phyloP scores from a whole-genome alignment of 2,888 invertebrate genomes.

The Aphidoletes aphidimyza region DNA sequence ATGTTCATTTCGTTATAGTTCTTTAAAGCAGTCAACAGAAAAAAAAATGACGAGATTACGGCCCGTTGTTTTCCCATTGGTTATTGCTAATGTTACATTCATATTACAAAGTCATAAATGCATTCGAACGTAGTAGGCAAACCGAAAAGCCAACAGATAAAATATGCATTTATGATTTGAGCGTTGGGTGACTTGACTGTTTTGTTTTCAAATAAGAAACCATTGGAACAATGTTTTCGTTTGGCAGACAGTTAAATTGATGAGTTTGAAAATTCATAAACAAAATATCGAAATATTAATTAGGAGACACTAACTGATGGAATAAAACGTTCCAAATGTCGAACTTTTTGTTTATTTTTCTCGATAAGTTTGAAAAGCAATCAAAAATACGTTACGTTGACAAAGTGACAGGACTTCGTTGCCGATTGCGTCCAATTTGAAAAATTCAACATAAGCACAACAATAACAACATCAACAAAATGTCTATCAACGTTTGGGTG shows the following conservation, averaged over 20 bases:
- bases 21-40: background rate
- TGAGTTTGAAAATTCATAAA: background rate
- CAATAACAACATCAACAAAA: background rate
- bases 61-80: background rate
- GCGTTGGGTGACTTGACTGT: background rate
- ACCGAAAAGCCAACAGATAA: conserved; percentile 36
- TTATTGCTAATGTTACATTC: conserved; percentile 18
- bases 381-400: background rate
- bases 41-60: background rate
- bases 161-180: conserved; percentile 39
- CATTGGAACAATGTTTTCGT: no score
- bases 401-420: background rate
- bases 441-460: background rate
- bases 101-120: background rate
- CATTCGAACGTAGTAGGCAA: background rate
- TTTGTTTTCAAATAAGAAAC: conserved; percentile 18
- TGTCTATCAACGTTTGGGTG: background rate
- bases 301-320: background rate
- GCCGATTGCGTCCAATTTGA: conserved; percentile 16
- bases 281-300: background rate
- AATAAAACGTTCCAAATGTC: background rate
- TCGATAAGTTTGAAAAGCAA: background rate
- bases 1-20: background rate
- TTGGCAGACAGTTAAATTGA: background rate
- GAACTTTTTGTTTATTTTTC: background rate